Conservation (phyloP, 1,140 invertebrate genomes). For the Papilio polyxenes region DNA sequence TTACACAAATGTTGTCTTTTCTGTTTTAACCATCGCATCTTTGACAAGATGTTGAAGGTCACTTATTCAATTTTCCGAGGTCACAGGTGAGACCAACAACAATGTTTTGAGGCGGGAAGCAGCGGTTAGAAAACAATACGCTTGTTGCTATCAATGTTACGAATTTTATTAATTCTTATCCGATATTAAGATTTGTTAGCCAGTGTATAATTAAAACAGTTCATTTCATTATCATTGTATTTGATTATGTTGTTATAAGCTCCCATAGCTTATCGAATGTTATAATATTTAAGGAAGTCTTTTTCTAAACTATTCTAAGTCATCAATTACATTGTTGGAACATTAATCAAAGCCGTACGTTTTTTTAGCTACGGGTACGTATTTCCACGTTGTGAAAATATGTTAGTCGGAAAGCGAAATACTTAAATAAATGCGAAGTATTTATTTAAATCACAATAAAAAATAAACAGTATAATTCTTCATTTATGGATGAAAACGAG, state of each 20-base stretch:
- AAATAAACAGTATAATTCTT: no score
- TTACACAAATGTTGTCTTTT: background rate
- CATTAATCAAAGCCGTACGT: no score
- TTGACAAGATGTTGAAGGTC: background rate
- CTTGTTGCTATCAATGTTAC: background rate
- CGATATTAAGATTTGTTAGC: background rate
- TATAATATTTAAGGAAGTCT: no score
- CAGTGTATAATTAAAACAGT: background rate
- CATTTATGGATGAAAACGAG: background rate
- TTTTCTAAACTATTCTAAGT: no score
- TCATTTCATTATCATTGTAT: background rate
- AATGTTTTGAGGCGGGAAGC: conserved; percentile 12
- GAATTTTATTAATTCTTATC: background rate
- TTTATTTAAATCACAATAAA: no score
- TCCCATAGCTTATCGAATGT: no score
- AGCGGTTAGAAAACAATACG: conserved; percentile 19
- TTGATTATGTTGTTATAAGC: background rate
- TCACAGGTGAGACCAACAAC: background rate
- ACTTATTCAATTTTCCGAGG: background rate
- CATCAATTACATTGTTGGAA: no score
- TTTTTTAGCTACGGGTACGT: no score
- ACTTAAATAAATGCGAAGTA: no score
- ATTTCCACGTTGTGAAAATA: no score
- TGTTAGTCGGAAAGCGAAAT: no score
- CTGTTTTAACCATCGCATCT: background rate